These are phyloP conservation scores for Coptotermes formosanus DNA, from an alignment of 1,140 invertebrate species.

Conservation along the genomic window DNA sequence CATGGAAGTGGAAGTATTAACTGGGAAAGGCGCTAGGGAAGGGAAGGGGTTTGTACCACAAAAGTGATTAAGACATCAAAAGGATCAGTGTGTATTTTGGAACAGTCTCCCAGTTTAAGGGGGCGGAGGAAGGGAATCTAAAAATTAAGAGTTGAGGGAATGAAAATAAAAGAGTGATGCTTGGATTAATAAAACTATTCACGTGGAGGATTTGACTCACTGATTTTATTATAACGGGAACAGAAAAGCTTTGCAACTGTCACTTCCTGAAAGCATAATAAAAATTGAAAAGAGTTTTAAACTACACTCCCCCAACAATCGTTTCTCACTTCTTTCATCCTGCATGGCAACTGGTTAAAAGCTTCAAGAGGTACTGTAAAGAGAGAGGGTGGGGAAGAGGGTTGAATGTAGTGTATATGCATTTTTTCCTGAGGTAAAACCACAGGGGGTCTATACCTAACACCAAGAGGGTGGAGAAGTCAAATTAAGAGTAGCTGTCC, in stretches of 20 bases:
- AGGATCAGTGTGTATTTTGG: conserved; percentile 12
- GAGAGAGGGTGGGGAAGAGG: background rate
- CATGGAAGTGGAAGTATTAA: background rate
- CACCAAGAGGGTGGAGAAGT: conserved; percentile 8
- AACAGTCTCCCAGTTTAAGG: background rate
- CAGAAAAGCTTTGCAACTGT: conserved; percentile 3
- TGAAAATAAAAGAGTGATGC: background rate
- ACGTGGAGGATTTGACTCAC: background rate
- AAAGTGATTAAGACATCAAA: conserved; percentile 19
- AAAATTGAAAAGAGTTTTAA: conserved; percentile 6
- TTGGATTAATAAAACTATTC: conserved; percentile 6
- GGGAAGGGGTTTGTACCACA: background rate
- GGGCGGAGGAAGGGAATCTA: background rate
- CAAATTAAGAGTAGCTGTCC: conserved; percentile 9
- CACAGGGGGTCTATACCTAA: background rate
- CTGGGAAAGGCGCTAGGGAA: background rate
- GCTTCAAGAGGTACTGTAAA: conserved; percentile 6
- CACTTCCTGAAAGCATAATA: background rate
- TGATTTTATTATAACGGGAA: conserved; percentile 17
- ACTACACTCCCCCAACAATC: background rate
- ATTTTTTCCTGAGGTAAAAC: background rate
- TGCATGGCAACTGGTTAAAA: background rate
- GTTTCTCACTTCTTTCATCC: background rate
- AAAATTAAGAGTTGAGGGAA: conserved; percentile 7
- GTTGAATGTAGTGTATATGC: background rate